These are phyloP conservation scores for Symphodus melops DNA, from an alignment of 2,113 vertebrate species.

Conservation along the genomic window DNA sequence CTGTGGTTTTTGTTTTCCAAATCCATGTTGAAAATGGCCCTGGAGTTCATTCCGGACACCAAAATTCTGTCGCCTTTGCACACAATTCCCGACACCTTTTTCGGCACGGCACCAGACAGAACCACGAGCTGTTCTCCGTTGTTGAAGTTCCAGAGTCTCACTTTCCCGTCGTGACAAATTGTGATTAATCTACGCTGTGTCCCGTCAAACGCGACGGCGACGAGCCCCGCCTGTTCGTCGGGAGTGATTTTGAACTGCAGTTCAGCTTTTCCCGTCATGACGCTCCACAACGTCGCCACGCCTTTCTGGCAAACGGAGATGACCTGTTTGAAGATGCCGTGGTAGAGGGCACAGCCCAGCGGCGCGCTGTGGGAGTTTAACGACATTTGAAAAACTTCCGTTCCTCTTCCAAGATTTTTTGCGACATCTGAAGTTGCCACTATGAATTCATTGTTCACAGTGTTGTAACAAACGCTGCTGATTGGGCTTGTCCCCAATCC, in stretches of 20 bases:
- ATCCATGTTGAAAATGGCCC: constrained; percentile 21
- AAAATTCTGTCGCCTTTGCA: neutral
- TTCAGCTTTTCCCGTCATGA: neutral
- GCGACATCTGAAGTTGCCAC: too few relatives aligned
- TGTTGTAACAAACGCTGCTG: too few relatives aligned
- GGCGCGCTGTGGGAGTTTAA: constrained; percentile 31
- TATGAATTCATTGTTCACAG: too few relatives aligned
- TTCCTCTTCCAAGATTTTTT: too few relatives aligned
- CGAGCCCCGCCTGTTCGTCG: neutral
- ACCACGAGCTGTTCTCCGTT: neutral
- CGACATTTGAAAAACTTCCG: too few relatives aligned
- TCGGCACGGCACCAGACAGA: neutral
- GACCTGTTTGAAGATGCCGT: constrained; percentile 33
- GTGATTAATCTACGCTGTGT: constrained; percentile 2
- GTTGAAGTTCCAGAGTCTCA: constrained; percentile 48
- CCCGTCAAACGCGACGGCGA: constrained; percentile 21
- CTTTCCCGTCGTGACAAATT: neutral
- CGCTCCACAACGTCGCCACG: constrained; percentile 29
- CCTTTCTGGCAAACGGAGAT: constrained; percentile 33
- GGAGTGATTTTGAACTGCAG: constrained; percentile 5
- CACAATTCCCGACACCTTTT: constrained; percentile 1
- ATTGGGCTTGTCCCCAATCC: too few relatives aligned
- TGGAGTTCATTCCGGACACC: neutral
- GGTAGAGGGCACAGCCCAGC: constrained; percentile 17
- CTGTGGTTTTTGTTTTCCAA: accelerated